Percentiles rank a stretch among this genome's conserved stretches.
Conservation (phyloP, 2,888 invertebrate genomes). For the Oscheius myriophilus region DNA sequence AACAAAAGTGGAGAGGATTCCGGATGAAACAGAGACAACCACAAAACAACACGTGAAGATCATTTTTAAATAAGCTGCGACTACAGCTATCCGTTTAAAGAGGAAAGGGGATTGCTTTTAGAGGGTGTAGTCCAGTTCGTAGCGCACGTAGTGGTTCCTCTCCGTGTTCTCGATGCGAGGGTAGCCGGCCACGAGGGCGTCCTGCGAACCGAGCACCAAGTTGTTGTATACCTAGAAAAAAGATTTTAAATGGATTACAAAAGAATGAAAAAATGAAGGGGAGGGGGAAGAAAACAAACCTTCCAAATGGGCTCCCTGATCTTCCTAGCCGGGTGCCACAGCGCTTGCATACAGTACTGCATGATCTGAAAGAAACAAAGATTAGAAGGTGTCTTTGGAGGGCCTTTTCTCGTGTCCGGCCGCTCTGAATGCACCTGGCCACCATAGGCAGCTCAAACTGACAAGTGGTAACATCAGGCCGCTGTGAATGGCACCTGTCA, state of each 20-base stretch:
- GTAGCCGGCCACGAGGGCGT: slow-evolving; percentile 94
- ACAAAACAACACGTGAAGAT: no score
- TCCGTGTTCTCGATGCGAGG: slow-evolving; percentile 95
- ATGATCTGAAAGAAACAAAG: slow-evolving; percentile 76
- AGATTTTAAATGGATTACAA: neutral
- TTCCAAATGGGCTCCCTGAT: slow-evolving; percentile 99
- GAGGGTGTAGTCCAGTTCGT: slow-evolving; percentile 91
- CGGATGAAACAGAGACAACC: no score
- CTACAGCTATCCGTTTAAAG: neutral
- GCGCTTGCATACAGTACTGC: slow-evolving; percentile 94
- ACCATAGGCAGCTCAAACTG: no score
- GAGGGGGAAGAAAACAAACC: slow-evolving; percentile 58
- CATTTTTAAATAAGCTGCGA: no score
- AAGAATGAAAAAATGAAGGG: neutral
- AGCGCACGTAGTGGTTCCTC: slow-evolving; percentile 89
- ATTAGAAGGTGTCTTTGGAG: neutral
- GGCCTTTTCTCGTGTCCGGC: no score
- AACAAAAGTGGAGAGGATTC: no score
- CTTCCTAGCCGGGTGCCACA: slow-evolving; percentile 98
- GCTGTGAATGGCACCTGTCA: no score
- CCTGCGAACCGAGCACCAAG: slow-evolving; percentile 95
- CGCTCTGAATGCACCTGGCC: no score
- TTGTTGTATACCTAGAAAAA: slow-evolving; percentile 84
- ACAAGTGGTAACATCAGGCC: no score
- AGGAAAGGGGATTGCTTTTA: slow-evolving; percentile 70